Conservation (phyloP, 1,140 invertebrate species). For the Palaemon carinicauda region DNA sequence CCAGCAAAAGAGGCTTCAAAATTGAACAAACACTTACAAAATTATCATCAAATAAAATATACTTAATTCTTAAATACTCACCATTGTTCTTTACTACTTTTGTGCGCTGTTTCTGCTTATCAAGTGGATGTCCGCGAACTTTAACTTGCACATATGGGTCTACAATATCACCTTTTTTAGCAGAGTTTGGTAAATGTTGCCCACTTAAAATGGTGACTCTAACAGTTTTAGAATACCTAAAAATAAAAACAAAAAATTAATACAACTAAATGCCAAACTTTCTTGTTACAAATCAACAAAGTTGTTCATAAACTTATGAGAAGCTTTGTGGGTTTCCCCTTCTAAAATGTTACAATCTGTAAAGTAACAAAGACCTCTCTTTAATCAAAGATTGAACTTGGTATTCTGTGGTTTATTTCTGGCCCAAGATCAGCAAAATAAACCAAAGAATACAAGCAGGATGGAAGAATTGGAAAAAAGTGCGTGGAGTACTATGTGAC, state of each 20-base stretch:
- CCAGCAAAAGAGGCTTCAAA: background rate
- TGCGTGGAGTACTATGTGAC: too few species aligned
- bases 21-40: slow-evolving; percentile 12
- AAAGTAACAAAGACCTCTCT: too few species aligned
- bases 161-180: slow-evolving; percentile 67
- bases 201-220: slow-evolving; percentile 70
- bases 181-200: slow-evolving; percentile 72
- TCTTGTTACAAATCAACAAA: too few species aligned
- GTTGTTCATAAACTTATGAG: too few species aligned
- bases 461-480: too few species aligned
- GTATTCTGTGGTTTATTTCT: too few species aligned
- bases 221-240: slow-evolving; percentile 60
- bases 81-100: slow-evolving; percentile 72
- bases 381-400: too few species aligned
- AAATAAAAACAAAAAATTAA: background rate
- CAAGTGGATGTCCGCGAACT: slow-evolving; percentile 69
- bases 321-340: too few species aligned
- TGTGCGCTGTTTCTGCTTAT: slow-evolving; percentile 68
- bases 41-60: background rate
- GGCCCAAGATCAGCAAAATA: too few species aligned
- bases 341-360: too few species aligned
- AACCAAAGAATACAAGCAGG: too few species aligned
- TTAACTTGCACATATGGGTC: slow-evolving; percentile 69
- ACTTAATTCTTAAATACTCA: slow-evolving; percentile 60
- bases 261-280: background rate